phyloP scores from a whole-genome alignment of 2,888 invertebrate species.

The Drosophila rubida region DNA sequence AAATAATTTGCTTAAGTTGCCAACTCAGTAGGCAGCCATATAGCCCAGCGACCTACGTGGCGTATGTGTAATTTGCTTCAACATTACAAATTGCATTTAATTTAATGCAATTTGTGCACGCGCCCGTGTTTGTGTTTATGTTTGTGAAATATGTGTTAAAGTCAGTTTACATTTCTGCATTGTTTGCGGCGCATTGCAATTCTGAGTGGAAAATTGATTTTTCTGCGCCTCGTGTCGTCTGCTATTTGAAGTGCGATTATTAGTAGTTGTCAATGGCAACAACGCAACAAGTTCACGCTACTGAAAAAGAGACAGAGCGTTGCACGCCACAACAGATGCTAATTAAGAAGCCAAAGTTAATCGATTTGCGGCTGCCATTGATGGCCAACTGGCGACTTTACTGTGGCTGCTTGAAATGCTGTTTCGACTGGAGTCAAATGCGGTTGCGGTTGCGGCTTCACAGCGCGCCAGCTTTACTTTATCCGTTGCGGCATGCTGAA shows the following conservation, averaged over 20 bases:
- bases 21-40: slow-evolving; percentile 6
- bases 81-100: slow-evolving; percentile 61
- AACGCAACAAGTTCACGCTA: background rate
- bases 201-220: slow-evolving; percentile 70
- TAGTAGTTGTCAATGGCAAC: slow-evolving; percentile 17
- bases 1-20: slow-evolving; percentile 55
- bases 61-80: slow-evolving; percentile 62
- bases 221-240: slow-evolving; percentile 32
- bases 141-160: background rate
- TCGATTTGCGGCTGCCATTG: slow-evolving; percentile 65
- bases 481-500: slow-evolving; percentile 7
- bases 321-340: slow-evolving; percentile 54
- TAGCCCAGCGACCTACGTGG: slow-evolving; percentile 20
- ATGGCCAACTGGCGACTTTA: slow-evolving; percentile 21
- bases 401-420: slow-evolving; percentile 54
- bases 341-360: slow-evolving; percentile 76
- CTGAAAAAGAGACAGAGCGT: background rate
- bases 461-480: slow-evolving; percentile 23
- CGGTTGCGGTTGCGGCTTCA: slow-evolving; percentile 42
- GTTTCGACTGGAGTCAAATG: slow-evolving; percentile 37
- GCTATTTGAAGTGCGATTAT: too few relatives aligned
- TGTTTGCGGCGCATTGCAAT: slow-evolving; percentile 37
- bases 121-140: background rate
- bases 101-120: slow-evolving; percentile 31
- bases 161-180: slow-evolving; percentile 23